phyloP scores from a whole-genome alignment of 2,797 vertebrate species.

The Aldrovandia affinis region DNA sequence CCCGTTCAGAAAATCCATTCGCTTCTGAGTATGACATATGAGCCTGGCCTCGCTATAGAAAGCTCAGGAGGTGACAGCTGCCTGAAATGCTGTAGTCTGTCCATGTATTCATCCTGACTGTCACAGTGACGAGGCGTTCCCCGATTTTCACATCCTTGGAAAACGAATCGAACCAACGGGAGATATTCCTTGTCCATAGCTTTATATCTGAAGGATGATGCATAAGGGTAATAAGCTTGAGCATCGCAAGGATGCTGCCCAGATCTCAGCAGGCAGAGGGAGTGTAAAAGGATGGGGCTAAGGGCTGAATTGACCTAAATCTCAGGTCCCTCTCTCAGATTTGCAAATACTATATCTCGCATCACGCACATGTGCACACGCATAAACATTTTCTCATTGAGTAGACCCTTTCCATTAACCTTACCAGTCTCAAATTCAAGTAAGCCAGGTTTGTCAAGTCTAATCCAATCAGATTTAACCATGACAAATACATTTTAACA shows the following conservation, averaged over 20 bases:
- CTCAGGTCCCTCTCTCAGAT: neutral
- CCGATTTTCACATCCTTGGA: too few species aligned
- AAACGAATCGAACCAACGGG: too few species aligned
- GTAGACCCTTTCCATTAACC: constrained; percentile 7
- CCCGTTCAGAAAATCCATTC: constrained; percentile 14
- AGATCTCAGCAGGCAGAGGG: neutral
- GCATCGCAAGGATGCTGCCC: neutral
- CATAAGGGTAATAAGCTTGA: neutral
- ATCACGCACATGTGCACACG: neutral
- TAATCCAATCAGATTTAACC: constrained; percentile 5
- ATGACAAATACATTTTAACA: constrained; percentile 42
- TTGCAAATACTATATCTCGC: neutral
- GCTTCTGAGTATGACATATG: constrained; percentile 25
- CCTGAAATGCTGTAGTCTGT: neutral
- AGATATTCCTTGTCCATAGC: neutral
- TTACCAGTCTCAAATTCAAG: neutral
- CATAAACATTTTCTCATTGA: constrained; percentile 8
- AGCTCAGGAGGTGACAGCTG: constrained; percentile 25
- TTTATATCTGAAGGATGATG: neutral
- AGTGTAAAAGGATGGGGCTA: neutral
- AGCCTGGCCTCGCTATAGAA: constrained; percentile 7
- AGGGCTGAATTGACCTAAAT: neutral
- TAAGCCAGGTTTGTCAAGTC: neutral
- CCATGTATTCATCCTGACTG: neutral
- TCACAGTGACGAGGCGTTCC: neutral